Conservation (phyloP, 2,888 invertebrate genomes). For the Drosophila anceps region DNA sequence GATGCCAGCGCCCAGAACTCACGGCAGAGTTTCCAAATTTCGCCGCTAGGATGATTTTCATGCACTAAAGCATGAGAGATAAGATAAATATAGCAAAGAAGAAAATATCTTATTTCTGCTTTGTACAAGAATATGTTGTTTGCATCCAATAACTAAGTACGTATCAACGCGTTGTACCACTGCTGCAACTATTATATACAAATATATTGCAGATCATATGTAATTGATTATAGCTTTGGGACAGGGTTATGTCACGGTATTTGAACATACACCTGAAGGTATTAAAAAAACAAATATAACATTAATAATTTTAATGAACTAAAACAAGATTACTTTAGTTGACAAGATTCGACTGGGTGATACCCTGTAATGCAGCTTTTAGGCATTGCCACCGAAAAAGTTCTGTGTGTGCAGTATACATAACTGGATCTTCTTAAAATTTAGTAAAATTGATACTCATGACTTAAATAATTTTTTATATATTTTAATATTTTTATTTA, state of each 20-base stretch:
- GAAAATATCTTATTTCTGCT: slow-evolving; percentile 29
- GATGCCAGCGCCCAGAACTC: slow-evolving; percentile 50
- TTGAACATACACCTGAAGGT: not conserved
- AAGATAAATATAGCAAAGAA: too few species aligned
- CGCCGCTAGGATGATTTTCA: slow-evolving; percentile 61
- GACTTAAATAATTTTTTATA: too few species aligned
- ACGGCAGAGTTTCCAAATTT: slow-evolving; percentile 47
- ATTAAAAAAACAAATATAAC: not conserved
- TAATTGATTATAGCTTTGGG: not conserved
- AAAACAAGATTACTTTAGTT: not conserved
- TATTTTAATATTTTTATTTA: too few species aligned
- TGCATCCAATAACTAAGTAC: too few species aligned
- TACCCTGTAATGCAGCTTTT: not conserved
- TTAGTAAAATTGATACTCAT: too few species aligned
- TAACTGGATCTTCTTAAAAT: too few species aligned
- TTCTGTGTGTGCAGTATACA: too few species aligned
- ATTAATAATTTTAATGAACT: not conserved
- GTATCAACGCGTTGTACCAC: not conserved
- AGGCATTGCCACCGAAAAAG: not conserved
- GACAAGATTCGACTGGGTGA: not conserved
- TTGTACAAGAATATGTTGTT: not conserved
- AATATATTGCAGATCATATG: not conserved
- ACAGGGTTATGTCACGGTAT: not conserved
- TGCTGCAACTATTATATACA: too few species aligned
- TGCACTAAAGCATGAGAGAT: slow-evolving; percentile 12